phyloP scores from a whole-genome alignment of 1,140 invertebrate genomes.

The Drosophila santomea region DNA sequence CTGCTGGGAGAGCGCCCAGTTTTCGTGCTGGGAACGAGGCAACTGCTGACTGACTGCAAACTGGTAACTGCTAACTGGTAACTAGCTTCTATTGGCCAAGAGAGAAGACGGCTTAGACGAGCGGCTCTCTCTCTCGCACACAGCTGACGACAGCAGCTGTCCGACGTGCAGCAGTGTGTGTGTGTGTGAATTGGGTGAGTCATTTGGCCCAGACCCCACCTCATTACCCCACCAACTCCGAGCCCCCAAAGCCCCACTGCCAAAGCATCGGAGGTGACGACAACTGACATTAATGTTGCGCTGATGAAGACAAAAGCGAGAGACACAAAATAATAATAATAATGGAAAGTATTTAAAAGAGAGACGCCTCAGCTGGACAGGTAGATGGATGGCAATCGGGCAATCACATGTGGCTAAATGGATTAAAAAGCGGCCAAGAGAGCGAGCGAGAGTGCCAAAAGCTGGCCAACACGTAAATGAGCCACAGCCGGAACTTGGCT shows the following conservation, averaged over 20 bases:
- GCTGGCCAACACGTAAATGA: conserved; percentile 27
- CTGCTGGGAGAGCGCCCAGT: conserved; percentile 40
- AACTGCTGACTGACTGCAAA: conserved; percentile 19
- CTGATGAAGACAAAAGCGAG: conserved; percentile 69
- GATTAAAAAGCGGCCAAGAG: conserved; percentile 65
- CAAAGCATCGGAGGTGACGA: conserved; percentile 17
- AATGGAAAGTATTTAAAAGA: conserved; percentile 80
- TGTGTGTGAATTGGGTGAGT: conserved; percentile 46
- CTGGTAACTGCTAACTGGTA: conserved; percentile 10
- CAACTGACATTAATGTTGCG: conserved; percentile 64
- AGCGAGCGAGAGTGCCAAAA: conserved; percentile 12
- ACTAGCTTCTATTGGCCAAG: neutral
- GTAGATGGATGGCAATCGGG: conserved; percentile 68
- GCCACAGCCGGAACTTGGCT: conserved; percentile 72
- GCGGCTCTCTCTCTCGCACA: conserved; percentile 14
- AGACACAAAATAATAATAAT: conserved; percentile 66
- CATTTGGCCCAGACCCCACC: conserved; percentile 31
- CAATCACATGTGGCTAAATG: conserved; percentile 77
- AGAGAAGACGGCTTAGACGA: conserved; percentile 25
- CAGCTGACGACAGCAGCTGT: conserved; percentile 67
- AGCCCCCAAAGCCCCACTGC: neutral
- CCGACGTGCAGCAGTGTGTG: neutral
- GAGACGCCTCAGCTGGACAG: conserved; percentile 32
- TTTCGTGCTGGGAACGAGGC: conserved; percentile 28
- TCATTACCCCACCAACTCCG: neutral